Conservation (phyloP, 2,113 vertebrate genomes). For the Lota lota region DNA sequence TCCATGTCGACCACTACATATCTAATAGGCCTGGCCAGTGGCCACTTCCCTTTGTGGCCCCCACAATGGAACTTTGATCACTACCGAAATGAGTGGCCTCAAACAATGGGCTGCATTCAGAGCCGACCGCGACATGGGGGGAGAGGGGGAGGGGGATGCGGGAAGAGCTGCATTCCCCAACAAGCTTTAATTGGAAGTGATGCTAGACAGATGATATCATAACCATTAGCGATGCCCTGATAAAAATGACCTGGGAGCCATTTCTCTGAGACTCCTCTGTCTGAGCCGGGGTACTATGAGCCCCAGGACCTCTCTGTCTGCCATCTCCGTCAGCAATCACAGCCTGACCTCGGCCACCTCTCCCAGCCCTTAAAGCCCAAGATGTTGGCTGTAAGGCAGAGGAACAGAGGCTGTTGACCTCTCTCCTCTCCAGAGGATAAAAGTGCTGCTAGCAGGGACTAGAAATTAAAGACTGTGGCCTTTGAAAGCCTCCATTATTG, state of each 20-base stretch:
- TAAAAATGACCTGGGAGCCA: conserved; percentile 62
- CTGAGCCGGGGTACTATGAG: conserved; percentile 42
- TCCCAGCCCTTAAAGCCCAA: conserved; percentile 59
- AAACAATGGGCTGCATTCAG: conserved; percentile 68
- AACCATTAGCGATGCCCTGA: conserved; percentile 72
- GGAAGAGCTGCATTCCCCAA: conserved; percentile 45
- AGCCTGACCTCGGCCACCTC: conserved; percentile 59
- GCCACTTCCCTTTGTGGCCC: conserved; percentile 61
- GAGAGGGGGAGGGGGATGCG: conserved; percentile 31
- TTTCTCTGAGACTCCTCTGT: conserved; percentile 62
- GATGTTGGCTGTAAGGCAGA: conserved; percentile 47
- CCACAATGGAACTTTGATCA: conserved; percentile 71
- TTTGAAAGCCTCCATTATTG: conserved; percentile 72
- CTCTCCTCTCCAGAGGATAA: conserved; percentile 55
- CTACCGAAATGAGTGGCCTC: conserved; percentile 53
- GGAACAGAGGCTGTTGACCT: conserved; percentile 63
- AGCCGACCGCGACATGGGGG: conserved; percentile 15
- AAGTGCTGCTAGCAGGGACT: conserved; percentile 62
- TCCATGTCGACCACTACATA: conserved; percentile 61
- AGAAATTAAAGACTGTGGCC: conserved; percentile 72
- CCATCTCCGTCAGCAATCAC: conserved; percentile 58
- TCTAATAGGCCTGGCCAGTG: conserved; percentile 62
- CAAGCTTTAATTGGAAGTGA: conserved; percentile 70
- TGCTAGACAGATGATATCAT: conserved; percentile 74
- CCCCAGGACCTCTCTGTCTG: conserved; percentile 44